Conservation (phyloP, 2,888 invertebrate genomes). For the Apodemia mormo region DNA sequence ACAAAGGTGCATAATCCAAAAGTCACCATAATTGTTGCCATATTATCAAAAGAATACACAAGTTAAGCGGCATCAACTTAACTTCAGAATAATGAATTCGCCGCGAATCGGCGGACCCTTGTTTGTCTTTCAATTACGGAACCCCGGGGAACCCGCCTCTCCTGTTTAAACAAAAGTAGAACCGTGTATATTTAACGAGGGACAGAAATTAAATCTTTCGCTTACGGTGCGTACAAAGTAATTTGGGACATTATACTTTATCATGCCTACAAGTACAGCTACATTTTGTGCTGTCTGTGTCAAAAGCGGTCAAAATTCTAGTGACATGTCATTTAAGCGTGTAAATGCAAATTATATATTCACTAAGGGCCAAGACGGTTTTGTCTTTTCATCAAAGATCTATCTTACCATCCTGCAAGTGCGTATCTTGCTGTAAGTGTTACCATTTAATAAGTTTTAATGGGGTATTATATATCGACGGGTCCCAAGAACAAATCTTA, state of each 20-base stretch:
- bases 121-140: conserved; percentile 80
- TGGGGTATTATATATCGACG: too few species aligned
- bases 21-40: conserved; percentile 5
- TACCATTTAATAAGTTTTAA: too few species aligned
- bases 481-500: too few species aligned
- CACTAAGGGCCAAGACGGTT: too few species aligned
- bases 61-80: conserved; percentile 34
- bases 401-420: too few species aligned
- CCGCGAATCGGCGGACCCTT: conserved; percentile 64
- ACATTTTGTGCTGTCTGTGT: too few species aligned
- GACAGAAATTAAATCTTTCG: conserved; percentile 70
- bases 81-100: conserved; percentile 77
- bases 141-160: conserved; percentile 50
- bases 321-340: too few species aligned
- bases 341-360: too few species aligned
- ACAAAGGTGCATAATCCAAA: too few species aligned
- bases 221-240: conserved; percentile 19
- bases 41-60: not conserved
- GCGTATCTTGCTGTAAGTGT: too few species aligned
- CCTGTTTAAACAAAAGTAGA: conserved; percentile 60
- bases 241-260: conserved; percentile 9
- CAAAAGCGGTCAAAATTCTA: too few species aligned
- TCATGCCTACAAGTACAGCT: not conserved
- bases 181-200: conserved; percentile 69
- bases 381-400: too few species aligned